These are phyloP conservation scores for Alligator mississippiensis DNA, from an alignment of 2,113 vertebrate genomes.

Conservation along the genomic window DNA sequence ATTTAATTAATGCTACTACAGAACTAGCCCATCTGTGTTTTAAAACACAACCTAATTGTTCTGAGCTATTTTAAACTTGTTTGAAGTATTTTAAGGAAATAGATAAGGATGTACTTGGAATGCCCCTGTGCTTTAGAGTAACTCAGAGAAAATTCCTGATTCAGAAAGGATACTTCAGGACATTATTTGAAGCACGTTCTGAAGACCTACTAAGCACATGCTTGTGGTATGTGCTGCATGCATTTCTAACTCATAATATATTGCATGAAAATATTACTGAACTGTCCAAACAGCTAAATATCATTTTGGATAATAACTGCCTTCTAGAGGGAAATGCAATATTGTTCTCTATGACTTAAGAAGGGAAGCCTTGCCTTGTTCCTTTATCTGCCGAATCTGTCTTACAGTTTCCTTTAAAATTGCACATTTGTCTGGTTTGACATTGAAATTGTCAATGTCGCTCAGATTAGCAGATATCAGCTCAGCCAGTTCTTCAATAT, in stretches of 20 bases:
- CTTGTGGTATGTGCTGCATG: background rate
- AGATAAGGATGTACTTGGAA: background rate
- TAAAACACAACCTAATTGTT: background rate
- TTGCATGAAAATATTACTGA: background rate
- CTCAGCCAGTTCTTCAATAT: conserved; percentile 97
- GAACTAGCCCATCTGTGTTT: background rate
- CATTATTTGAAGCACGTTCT: background rate
- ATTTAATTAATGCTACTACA: rapidly evolving
- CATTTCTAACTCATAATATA: background rate
- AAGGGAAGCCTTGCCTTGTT: conserved; percentile 88
- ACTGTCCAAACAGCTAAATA: background rate
- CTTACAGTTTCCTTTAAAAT: conserved; percentile 99
- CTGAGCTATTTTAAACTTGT: background rate
- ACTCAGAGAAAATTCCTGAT: background rate
- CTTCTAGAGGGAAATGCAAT: background rate
- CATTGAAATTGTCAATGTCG: conserved; percentile 98
- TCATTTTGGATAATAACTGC: background rate
- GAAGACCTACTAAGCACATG: background rate
- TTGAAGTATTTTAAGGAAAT: background rate
- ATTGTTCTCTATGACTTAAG: background rate
- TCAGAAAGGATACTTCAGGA: background rate
- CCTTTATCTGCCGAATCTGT: conserved; percentile 98
- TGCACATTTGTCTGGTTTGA: conserved; percentile 99
- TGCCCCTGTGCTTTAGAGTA: background rate
- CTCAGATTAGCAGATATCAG: conserved; percentile 98